A percentile compares a stretch with the other conserved stretches of the same genome.
These are phyloP conservation scores for Mycalesis mineus DNA, from an alignment of 2,888 invertebrate species.

Conservation along the genomic window DNA sequence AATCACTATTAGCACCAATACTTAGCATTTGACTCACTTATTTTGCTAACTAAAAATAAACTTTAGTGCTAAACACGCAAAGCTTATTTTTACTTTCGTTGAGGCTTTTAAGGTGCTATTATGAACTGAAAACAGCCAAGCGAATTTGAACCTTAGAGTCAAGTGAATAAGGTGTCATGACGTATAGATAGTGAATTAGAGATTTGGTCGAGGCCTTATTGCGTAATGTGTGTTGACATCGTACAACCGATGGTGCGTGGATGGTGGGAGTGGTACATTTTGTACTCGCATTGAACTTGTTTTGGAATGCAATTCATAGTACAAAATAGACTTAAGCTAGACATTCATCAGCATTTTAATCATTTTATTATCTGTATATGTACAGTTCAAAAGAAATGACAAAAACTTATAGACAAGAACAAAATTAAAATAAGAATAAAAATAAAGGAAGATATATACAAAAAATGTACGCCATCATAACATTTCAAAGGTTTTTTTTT, in stretches of 20 bases:
- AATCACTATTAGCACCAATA: slow-evolving; percentile 41
- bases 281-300: slow-evolving; percentile 31
- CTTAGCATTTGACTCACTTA: slow-evolving; percentile 39
- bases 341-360: no score
- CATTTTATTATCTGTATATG: no score
- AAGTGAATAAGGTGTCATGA: slow-evolving; percentile 21
- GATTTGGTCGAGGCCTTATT: slow-evolving; percentile 57
- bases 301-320: neutral
- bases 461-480: no score
- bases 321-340: no score
- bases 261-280: slow-evolving; percentile 37
- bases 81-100: neutral
- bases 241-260: slow-evolving; percentile 39
- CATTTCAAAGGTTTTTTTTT: no score
- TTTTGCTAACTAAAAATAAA: slow-evolving; percentile 24
- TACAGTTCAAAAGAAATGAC: no score
- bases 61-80: slow-evolving; percentile 16
- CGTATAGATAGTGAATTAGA: slow-evolving; percentile 21
- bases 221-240: slow-evolving; percentile 73
- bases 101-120: slow-evolving; percentile 6
- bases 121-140: neutral
- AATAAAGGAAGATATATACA: no score
- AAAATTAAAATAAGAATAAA: no score
- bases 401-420: no score
- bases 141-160: slow-evolving; percentile 20